Evolutionary conservation across 2,888 invertebrate species (phyloP), one percentile per base, ranked within the genome.

Genomic region (Caenorhabditis sp.): DNA sequence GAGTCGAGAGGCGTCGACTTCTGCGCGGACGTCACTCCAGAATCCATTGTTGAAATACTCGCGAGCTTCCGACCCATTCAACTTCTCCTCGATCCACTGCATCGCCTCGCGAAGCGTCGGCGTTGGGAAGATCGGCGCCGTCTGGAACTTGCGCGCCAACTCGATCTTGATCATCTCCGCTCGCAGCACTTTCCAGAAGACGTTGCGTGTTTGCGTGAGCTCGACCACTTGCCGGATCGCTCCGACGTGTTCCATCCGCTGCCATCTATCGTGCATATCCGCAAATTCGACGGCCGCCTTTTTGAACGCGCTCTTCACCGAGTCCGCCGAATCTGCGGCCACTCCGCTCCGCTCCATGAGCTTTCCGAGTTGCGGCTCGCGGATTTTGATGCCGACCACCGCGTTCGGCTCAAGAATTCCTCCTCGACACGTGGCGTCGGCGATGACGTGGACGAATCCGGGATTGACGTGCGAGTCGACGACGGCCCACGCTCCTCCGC

Each of bases 401-500:
- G 96, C 96, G 89, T 96, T 96, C 0, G 99, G 94, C 91, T 99
- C 99, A 30, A 99, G 90, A 0, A 99, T 95, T 39, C 97, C 90
- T 96, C 99, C 0, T 93, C 96, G 89, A 94, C 83, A 82, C 17
- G 95, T 94, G 0, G 93, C 93, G 91, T 99, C 99, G 0, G 98
- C 96, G 89, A 97, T 97, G 93, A 97, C 96, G 91, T 99, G 98
- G 94, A 99, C 98, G 85, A 95, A 92, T 9, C 93, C 92, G 22
- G 93, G 93, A 91, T 99, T 99, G 89, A 99, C 98, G 58, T 94
- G 93, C 6, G 97, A 94, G 91, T 99, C 99, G 1, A 99, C 93
- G 0, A 99, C 94, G 39, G 95, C 99, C 99, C 99, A 99, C 5
- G 99, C 97, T 5, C 99, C 99, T 7, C 99, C 99, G 66, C 99